These are phyloP conservation scores for Lutjanus erythropterus DNA, from an alignment of 2,113 vertebrate species.

Conservation along the genomic window DNA sequence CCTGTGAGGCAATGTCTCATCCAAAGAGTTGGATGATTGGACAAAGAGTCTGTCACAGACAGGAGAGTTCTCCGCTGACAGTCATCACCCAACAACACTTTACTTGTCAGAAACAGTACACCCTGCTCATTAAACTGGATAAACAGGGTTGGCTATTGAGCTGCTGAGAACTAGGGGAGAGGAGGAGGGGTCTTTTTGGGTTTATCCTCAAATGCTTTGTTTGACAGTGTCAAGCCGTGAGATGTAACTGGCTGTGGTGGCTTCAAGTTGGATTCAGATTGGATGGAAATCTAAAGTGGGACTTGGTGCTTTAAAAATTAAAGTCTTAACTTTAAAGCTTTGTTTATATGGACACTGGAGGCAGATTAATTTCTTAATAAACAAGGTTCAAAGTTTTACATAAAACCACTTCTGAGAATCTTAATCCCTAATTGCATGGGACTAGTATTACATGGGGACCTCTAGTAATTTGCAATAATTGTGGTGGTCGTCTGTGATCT, in stretches of 20 bases:
- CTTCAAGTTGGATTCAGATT: neutral
- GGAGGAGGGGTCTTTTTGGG: conserved; percentile 4
- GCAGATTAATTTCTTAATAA: neutral
- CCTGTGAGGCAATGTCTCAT: neutral
- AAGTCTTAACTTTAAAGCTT: neutral
- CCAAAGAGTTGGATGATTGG: neutral
- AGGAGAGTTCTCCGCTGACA: neutral
- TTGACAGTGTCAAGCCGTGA: conserved; percentile 14
- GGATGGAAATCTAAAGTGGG: neutral
- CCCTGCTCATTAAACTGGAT: conserved; percentile 44
- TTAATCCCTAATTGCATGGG: too few species aligned
- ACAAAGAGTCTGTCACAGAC: neutral
- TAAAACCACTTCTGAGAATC: neutral
- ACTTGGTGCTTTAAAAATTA: neutral
- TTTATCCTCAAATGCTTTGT: conserved; percentile 14
- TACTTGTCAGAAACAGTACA: conserved; percentile 19
- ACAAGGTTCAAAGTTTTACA: neutral
- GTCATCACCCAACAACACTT: conserved; percentile 20
- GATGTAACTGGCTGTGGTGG: neutral
- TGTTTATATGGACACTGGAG: neutral
- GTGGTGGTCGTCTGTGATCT: too few species aligned
- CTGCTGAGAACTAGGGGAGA: neutral
- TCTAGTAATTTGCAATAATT: too few species aligned
- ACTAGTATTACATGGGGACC: too few species aligned
- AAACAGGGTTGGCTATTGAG: conserved; percentile 10